phyloP scores from a whole-genome alignment of 2,888 invertebrate genomes.

The Branchinecta sandiegonensis region DNA sequence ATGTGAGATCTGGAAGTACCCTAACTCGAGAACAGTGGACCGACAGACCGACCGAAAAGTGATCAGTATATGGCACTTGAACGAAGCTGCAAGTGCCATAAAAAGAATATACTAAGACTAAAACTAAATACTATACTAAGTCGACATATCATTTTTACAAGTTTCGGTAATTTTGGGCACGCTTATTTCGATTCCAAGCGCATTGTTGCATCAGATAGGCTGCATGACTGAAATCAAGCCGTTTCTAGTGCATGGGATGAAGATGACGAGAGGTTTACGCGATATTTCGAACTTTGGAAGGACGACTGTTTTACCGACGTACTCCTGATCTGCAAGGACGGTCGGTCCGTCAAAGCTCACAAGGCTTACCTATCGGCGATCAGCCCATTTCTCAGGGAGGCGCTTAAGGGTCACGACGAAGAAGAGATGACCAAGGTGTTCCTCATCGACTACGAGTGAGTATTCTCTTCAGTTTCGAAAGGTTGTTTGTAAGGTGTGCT shows the following conservation, averaged over 20 bases:
- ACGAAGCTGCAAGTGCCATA: too few species aligned
- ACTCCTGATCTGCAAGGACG: neutral
- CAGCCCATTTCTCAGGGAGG: neutral
- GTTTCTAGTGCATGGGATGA: neutral
- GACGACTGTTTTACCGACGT: slow-evolving; percentile 1
- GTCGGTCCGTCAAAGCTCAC: slow-evolving; percentile 3
- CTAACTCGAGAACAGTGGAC: too few species aligned
- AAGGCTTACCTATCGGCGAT: neutral
- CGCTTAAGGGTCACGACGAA: neutral
- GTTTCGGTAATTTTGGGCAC: too few species aligned
- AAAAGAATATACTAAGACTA: too few species aligned
- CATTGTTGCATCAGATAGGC: too few species aligned
- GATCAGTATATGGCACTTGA: too few species aligned
- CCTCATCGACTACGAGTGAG: slow-evolving; percentile 6
- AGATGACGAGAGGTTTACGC: neutral
- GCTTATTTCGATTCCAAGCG: too few species aligned
- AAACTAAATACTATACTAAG: too few species aligned
- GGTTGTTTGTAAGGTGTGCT: neutral
- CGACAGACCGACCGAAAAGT: too few species aligned
- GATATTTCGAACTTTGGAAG: slow-evolving; percentile 1
- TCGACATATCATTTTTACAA: too few species aligned
- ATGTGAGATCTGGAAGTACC: too few species aligned
- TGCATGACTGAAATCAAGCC: too few species aligned
- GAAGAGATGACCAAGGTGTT: neutral
- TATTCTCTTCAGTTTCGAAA: neutral